phyloP scores from a whole-genome alignment of 2,113 vertebrate species.

The Isichthys henryi region DNA sequence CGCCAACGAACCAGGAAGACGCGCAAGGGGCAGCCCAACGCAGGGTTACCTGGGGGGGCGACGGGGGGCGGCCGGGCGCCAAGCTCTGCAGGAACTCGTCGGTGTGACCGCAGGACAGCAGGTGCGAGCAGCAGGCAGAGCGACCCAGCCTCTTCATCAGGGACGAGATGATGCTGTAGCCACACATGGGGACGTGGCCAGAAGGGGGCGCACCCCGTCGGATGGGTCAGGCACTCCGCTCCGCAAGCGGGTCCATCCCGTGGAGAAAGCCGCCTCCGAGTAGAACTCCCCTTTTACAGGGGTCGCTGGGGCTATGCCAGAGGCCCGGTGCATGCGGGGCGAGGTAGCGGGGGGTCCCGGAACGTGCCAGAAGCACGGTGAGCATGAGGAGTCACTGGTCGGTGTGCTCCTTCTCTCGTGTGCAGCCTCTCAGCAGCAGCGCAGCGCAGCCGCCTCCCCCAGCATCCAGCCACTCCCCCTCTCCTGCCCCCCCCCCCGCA shows the following conservation, averaged over 20 bases:
- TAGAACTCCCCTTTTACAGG: not conserved
- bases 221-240: not conserved
- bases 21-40: not conserved
- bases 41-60: conserved; percentile 1
- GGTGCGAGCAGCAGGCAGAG: conserved; percentile 89
- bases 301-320: not conserved
- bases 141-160: conserved; percentile 98
- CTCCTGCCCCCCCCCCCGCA: not conserved
- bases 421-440: not conserved
- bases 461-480: not conserved
- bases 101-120: conserved; percentile 86
- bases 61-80: conserved; percentile 70
- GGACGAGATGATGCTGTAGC: conserved; percentile 93
- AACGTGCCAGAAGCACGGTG: not conserved
- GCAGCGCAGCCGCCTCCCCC: not conserved
- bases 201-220: not conserved
- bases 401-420: not conserved
- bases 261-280: not conserved
- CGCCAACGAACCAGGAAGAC: not conserved
- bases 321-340: not conserved
- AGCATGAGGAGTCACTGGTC: not conserved
- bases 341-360: not conserved
- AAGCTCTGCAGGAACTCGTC: conserved; percentile 90
- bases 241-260: not conserved
- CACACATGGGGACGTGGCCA: conserved; percentile 54